Base-by-base conservation (phyloP, 2,888 invertebrate species). In the Fragum whitleyi region DNA sequence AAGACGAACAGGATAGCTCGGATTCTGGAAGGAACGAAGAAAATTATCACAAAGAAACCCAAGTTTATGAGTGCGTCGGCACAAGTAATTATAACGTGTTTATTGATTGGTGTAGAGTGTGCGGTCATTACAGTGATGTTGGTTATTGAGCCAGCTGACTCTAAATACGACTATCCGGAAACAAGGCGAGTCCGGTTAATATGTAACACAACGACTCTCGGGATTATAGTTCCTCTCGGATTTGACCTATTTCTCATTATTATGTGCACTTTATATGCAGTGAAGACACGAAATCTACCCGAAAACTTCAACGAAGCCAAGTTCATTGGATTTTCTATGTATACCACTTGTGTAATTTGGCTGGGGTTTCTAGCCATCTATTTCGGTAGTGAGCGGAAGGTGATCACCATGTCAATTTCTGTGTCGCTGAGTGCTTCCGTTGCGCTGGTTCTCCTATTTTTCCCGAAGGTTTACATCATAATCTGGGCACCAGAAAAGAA, bases 1-100 rank as follows among this genome's bases (percentile, higher is more conserved):
- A 99, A 99, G 95, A 99, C 99, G 16, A 99, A 99, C 95, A 95
- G 99, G 72, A 99, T 99, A 85, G 97, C 98, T 0, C 95, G 99
- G 67, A 99, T 99, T 93, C 97, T 99, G 94, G 98, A 98, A 93
- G 98, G 98, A n/a, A 97, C 98, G 92, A 98, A 98, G 93, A 97
- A 98, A 28, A 98, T 99, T 7, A 97, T 96, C 62, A 96, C 96
- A 0, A 95, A 98, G 94, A 95, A 98, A 83, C 98, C 98, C 0
- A 96, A 97, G 68, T 98, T 98, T 93, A 98, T 99, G 92, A 93
- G 92, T 79, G 92, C 93, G 26, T 90, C 91, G 1, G 91, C 93
- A 9, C 92, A 95, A 92, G 95, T 96, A 21, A 94, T 96, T 62
- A 96, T 99, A 92, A 98, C 99, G 90, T 96, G 96, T 86, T 96